A percentile compares a stretch with the other conserved stretches of the same genome.
phyloP scores from a whole-genome alignment of 2,797 vertebrate species.

The Intellagama lesueurii region DNA sequence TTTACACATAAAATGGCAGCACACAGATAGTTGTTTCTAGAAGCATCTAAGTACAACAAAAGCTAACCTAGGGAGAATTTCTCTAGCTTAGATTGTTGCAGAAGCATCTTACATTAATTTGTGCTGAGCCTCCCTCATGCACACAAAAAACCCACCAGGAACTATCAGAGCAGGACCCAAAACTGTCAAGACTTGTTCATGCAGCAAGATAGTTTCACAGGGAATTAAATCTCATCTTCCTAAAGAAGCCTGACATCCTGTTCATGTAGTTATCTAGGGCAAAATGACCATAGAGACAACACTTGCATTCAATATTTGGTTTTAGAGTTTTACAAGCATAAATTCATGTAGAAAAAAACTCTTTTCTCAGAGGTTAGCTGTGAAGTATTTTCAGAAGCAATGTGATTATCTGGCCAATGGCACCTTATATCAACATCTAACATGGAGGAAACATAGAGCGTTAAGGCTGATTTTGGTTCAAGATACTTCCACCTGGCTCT shows the following conservation, averaged over 20 bases:
- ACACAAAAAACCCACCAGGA: constrained; percentile 60
- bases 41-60: constrained; percentile 5
- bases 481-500: neutral
- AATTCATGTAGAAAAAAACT: neutral
- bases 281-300: constrained; percentile 22
- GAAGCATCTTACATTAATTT: constrained; percentile 46
- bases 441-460: neutral
- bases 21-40: constrained; percentile 25
- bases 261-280: constrained; percentile 31
- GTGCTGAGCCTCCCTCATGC: constrained; percentile 35
- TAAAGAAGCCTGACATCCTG: constrained; percentile 69
- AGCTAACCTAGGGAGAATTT: neutral
- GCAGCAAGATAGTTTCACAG: constrained; percentile 63
- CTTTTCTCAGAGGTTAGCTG: neutral
- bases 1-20: neutral
- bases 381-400: constrained; percentile 16
- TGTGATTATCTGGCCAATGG: neutral
- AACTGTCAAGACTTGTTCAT: constrained; percentile 58
- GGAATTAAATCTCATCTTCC: constrained; percentile 52
- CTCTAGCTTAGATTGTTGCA: constrained; percentile 48
- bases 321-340: neutral
- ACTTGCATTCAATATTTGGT: neutral
- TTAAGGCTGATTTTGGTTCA: constrained; percentile 14
- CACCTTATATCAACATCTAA: constrained; percentile 6
- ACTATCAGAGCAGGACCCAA: constrained; percentile 57